These are phyloP conservation scores for Hydrophis major DNA, from an alignment of 2,797 vertebrate genomes.

Conservation along the genomic window DNA sequence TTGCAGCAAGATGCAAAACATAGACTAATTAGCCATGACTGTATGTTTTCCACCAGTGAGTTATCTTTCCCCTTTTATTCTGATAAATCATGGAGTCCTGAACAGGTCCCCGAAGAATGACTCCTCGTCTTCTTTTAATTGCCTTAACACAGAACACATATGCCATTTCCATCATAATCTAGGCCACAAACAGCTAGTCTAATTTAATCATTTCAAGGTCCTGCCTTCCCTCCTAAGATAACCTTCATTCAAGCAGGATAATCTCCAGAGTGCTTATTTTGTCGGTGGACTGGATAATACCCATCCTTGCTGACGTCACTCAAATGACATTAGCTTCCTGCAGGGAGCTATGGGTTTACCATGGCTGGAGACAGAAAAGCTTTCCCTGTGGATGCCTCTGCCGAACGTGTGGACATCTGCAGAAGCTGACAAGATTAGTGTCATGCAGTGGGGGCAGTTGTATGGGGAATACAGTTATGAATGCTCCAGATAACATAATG, in stretches of 20 bases:
- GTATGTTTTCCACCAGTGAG: background rate
- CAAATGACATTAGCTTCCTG: background rate
- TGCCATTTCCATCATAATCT: constrained; percentile 25
- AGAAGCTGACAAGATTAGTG: background rate
- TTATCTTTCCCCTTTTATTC: background rate
- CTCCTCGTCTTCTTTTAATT: background rate
- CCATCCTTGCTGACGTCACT: background rate
- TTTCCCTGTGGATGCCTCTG: constrained; percentile 32
- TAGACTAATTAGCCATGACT: background rate
- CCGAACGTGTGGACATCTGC: background rate
- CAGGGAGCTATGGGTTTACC: background rate
- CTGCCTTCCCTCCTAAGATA: background rate
- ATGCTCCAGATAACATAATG: background rate
- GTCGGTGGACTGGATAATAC: background rate
- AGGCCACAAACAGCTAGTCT: constrained; percentile 5
- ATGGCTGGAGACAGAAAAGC: background rate
- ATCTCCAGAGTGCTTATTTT: constrained; percentile 5
- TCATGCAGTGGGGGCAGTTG: background rate
- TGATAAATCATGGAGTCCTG: background rate
- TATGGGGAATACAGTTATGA: background rate
- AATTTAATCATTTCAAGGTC: constrained; percentile 46
- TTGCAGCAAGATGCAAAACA: no score
- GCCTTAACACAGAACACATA: background rate
- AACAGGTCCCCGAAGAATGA: background rate
- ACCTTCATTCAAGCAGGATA: background rate